Base-by-base conservation (phyloP, 2,797 vertebrate species). In the Lepidocolaptes lacrymiger region DNA sequence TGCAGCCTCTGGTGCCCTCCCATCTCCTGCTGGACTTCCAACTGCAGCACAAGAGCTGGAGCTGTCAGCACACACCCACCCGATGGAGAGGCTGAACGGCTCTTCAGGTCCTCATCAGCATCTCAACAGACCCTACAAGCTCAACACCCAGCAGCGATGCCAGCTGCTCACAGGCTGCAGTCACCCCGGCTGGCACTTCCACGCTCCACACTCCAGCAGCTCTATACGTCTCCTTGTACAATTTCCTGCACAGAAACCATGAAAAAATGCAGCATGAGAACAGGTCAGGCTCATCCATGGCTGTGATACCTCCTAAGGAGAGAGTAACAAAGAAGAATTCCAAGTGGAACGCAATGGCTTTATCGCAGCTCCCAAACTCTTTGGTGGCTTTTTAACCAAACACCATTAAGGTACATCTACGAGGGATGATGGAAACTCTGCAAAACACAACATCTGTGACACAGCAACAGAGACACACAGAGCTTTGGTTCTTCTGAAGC, bases 221-320 rank as follows among this genome's bases (percentile, higher is more conserved):
- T 64, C n/a, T 15, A 5, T 1, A 0, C 0, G 3, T 12, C 52
- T 80, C n/a, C 21, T 77, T 7, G 0, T 9, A 36, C 43, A 72
- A 27, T 30, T 61, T 8, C 66, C 80, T 71, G 66, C 39, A 63
- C 30, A 64, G 62, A 51, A 93, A 30, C 27, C 17, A 44, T 0
- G 6, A 58, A 74, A 72, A 56, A 32, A 34, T 4, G 46, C 48
- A 59, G 36, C 32, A 87, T 24, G 37, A 69, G 49, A 74, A 77
- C 3, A 74, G 30, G 36, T 34, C 55, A 85, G 58, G 41, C 41
- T 67, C 8, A 32, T 5, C 23, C 2, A 3, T 14, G 37, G 21
- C 20, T 21, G 12, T 26, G 48, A 73, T 1, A 36, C 46, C 32
- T 78, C 44, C 76, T 16, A 41, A 0, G 0, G n/a, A 66, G 20